Evolutionary conservation across 2,888 invertebrate species (phyloP).

Genomic region (Lymantria monacha): DNA sequence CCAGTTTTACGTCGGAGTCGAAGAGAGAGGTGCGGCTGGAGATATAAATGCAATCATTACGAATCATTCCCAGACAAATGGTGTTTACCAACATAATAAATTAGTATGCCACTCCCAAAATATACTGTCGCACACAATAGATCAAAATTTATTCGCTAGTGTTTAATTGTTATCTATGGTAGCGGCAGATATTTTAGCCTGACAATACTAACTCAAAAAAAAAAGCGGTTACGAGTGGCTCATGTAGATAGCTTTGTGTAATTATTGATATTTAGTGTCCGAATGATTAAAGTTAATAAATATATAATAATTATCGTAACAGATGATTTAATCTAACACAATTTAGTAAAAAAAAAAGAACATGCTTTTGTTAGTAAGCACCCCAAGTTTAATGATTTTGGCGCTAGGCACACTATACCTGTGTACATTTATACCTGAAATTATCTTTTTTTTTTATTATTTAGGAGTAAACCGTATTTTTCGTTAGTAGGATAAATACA

Average conservation of each 20-base stretch:
- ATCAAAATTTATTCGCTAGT: slow-evolving; percentile 24
- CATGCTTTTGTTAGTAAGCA: slow-evolving; percentile 62
- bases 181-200: slow-evolving; percentile 32
- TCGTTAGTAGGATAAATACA: slow-evolving; percentile 66
- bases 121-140: slow-evolving; percentile 29
- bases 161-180: slow-evolving; percentile 28
- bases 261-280: slow-evolving; percentile 79
- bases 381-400: slow-evolving; percentile 50
- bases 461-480: slow-evolving; percentile 48
- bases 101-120: slow-evolving; percentile 53
- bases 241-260: slow-evolving; percentile 82
- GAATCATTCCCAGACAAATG: slow-evolving; percentile 76
- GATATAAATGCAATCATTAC: slow-evolving; percentile 65
- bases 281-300: slow-evolving; percentile 54
- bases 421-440: slow-evolving; percentile 59
- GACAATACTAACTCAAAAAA: slow-evolving; percentile 48
- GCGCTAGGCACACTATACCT: slow-evolving; percentile 56
- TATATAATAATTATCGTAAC: slow-evolving; percentile 52
- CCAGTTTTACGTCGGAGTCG: slow-evolving; percentile 65
- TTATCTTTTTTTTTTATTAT: slow-evolving; percentile 43
- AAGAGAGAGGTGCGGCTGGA: slow-evolving; percentile 59
- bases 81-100: slow-evolving; percentile 53
- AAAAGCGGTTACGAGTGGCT: slow-evolving; percentile 65
- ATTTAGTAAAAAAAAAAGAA: slow-evolving; percentile 34
- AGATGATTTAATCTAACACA: slow-evolving; percentile 47